A percentile compares a stretch with the other conserved stretches of the same genome.
Conservation (phyloP, 2,113 vertebrate genomes). For the Saiga tatarica region DNA sequence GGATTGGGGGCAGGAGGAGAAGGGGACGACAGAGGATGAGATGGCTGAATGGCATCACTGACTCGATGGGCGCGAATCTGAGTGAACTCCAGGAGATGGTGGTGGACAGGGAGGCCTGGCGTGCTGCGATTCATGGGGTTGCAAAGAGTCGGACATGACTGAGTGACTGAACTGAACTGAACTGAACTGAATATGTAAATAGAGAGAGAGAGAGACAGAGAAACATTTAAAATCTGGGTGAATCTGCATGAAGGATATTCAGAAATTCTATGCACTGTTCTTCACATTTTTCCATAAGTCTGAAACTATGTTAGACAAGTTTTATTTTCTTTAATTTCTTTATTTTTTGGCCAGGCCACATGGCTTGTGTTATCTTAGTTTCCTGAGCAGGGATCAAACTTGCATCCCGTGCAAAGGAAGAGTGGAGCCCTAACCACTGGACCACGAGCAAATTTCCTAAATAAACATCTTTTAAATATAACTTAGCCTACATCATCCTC, state of each 20-base stretch:
- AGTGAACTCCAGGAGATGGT: too few relatives aligned
- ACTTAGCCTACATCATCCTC: not conserved
- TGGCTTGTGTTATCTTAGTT: not conserved
- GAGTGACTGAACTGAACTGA: too few relatives aligned
- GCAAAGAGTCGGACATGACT: too few relatives aligned
- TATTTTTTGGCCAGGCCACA: not conserved
- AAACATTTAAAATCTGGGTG: not conserved
- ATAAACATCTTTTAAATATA: not conserved
- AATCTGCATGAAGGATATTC: not conserved
- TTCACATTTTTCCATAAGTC: slow-evolving; percentile 1
- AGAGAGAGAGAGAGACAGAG: too few relatives aligned
- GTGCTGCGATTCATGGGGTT: too few relatives aligned
- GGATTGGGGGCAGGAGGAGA: too few relatives aligned
- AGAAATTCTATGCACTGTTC: not conserved
- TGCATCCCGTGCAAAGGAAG: not conserved
- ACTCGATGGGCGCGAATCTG: too few relatives aligned
- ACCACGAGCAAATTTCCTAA: not conserved
- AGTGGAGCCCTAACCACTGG: not conserved
- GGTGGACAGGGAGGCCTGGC: too few relatives aligned
- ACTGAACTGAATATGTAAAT: too few relatives aligned
- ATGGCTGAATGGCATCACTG: too few relatives aligned
- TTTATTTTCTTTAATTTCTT: not conserved
- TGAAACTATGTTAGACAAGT: not conserved
- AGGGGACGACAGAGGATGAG: too few relatives aligned
- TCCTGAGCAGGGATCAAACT: not conserved